phyloP scores from a whole-genome alignment of 2,888 invertebrate genomes.

The Heliconius sara region DNA sequence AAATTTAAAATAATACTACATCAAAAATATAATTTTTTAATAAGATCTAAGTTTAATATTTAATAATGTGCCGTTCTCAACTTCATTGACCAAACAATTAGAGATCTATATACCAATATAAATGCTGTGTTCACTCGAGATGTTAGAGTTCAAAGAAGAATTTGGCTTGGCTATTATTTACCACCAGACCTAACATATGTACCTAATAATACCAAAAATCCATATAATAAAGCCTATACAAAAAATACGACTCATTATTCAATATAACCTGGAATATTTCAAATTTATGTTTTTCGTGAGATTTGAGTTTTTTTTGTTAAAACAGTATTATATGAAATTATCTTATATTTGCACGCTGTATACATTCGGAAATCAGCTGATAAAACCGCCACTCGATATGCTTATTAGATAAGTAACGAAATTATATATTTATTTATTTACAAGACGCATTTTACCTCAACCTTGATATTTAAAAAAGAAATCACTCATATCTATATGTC shows the following conservation, averaged over 20 bases:
- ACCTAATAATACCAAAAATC: not conserved
- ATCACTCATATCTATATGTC: not conserved
- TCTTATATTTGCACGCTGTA: conserved; percentile 1
- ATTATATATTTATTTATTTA: not conserved
- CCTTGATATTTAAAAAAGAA: not conserved
- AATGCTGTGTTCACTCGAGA: no score
- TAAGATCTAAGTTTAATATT: not conserved
- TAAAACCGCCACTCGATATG: conserved; percentile 2
- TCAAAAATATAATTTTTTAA: not conserved
- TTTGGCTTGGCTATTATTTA: no score
- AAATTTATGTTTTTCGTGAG: not conserved
- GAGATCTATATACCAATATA: not conserved
- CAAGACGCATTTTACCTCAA: not conserved
- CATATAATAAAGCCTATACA: not conserved
- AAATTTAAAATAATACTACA: not conserved
- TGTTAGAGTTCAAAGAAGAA: not conserved
- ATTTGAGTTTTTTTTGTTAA: not conserved
- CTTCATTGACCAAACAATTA: not conserved
- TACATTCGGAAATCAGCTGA: conserved; percentile 12
- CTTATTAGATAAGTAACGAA: conserved; percentile 12
- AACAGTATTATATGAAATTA: not conserved
- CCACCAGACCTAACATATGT: not conserved
- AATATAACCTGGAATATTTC: not conserved
- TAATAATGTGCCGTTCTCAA: not conserved
- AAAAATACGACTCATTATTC: not conserved